Base-by-base conservation (phyloP, 2,797 vertebrate species). In the Triplophysa bombifrons region DNA sequence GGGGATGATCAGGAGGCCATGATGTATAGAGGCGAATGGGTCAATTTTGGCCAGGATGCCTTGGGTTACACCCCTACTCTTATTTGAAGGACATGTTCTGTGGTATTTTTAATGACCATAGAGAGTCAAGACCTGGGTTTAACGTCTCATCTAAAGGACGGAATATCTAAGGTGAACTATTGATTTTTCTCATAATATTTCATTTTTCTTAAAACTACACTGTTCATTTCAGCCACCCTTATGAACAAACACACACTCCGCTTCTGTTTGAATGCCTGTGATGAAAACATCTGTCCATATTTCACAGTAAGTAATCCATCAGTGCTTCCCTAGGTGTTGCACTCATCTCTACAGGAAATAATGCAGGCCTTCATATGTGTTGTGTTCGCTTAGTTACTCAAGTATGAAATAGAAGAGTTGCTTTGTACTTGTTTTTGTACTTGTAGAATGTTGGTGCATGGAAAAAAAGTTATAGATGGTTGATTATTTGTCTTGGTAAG, bases 201-300 rank as follows among this genome's bases (percentile, higher is more conserved):
- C 3, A 19, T 64, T 64, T 34, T 64, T n/a, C 14, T 64, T n/a
- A 17, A 64, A 34, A 38, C 61, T 64, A 19, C 61, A 65, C 19
- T 1, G 17, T 65, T 65, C n/a, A 65, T 20, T 34, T 41, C 30
- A 63, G 11, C 55, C 6, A 65, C 16, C 14, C 16, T 61, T 17
- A 61, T 64, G 44, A 44, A 20, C 48, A 64, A 74, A 64, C 44
- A 72, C 13, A 46, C 44, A 25, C 25, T 38, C 19, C 6, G 1
- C 41, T n/a, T 72, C 13, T 25, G 55, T 72, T 72, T 72, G 55
- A 25, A 44, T 22, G 44, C 14, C 27, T 74, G 44, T 61, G 46
- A 27, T 46, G 27, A 44, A 30, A 61, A 61, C 20, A 25, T 14
- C 25, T n/a, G 58, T 16, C 12, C 44, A 74, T 3, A 74, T 64